Evolutionary conservation across 53 echinoderm and acorn worm genomes (phyloP), one percentile per base, ranked within the genome.

Genomic region (Echinometra lucunter): DNA sequence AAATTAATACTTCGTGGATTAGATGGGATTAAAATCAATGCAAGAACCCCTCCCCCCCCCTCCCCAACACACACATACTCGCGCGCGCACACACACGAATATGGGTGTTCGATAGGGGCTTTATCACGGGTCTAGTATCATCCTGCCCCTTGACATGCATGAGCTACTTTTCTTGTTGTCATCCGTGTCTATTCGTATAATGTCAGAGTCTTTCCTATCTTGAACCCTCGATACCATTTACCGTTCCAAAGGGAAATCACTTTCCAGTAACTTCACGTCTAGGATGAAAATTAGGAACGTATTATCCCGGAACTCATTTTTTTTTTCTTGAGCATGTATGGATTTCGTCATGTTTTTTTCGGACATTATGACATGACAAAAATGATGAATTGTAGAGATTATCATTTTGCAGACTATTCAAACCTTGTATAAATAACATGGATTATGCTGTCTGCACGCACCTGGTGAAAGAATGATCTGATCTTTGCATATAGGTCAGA

Each of bases 381-480:
- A 78, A 78, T 72, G 72, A 32, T 32, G 23, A 63, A 63, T 19
- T 40, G 16, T 40, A 42, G 78, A 40, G 30, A 12, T 32, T 67
- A 67, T 69, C 69, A 34, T 69, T 67, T 30, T 67, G 10, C 40
- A 38, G 75, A 70, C 70, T 6, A 70, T 30, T 70, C 34, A 34
- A 32, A 37, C 34, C 75, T 75, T 75, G 75, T 75, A 75, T 75
- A 75, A 75, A 75, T 40, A 75, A 38, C 19, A 75, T 75, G 75
- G 34, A 75, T 38, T 75, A 4, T 42, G 6, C 38, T 38, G 78
- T 78, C 78, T 78, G 42, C 78, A 78, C 78, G 78, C 40, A 42
- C 42, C 69, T 38, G n/a, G n/a, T n/a, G 23, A 78, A 78, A 78
- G 21, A 78, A 38, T 34, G 60, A 21, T 70, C 32, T 6, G 4